Conservation (phyloP, 2,797 vertebrate genomes). For the Synanceia verrucosa region DNA sequence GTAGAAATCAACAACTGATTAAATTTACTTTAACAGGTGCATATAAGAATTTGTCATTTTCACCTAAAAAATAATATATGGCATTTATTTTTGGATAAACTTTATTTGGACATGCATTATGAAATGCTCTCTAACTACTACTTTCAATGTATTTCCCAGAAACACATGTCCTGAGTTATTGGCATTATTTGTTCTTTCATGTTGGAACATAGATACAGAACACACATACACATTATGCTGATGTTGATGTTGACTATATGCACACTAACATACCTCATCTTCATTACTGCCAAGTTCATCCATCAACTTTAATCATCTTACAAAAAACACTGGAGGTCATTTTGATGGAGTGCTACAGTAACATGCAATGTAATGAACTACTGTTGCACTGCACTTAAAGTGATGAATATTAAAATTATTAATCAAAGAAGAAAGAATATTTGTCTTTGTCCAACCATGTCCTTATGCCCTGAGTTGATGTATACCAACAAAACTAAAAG, state of each 20-base stretch:
- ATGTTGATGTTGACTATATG: conserved; percentile 20
- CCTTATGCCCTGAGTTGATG: neutral
- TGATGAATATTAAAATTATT: neutral
- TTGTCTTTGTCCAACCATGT: neutral
- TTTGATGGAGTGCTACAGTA: conserved; percentile 5
- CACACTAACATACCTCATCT: conserved; percentile 5
- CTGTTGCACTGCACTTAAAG: neutral
- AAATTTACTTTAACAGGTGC: neutral
- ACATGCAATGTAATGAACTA: conserved; percentile 1
- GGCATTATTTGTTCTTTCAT: conserved; percentile 21
- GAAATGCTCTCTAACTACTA: neutral
- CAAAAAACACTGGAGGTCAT: neutral
- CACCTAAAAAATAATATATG: neutral
- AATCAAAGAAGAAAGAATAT: neutral
- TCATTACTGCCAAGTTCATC: conserved; percentile 1
- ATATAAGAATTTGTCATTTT: neutral
- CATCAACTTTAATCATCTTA: conserved; percentile 13
- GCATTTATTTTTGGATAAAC: no score
- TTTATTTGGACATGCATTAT: neutral
- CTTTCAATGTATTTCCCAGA: neutral
- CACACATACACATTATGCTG: conserved; percentile 27
- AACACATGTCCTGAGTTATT: neutral
- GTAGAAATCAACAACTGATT: neutral
- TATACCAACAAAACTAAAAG: neutral
- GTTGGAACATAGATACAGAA: neutral